phyloP scores from a whole-genome alignment of 2,888 invertebrate genomes.

The Plusia festucae region DNA sequence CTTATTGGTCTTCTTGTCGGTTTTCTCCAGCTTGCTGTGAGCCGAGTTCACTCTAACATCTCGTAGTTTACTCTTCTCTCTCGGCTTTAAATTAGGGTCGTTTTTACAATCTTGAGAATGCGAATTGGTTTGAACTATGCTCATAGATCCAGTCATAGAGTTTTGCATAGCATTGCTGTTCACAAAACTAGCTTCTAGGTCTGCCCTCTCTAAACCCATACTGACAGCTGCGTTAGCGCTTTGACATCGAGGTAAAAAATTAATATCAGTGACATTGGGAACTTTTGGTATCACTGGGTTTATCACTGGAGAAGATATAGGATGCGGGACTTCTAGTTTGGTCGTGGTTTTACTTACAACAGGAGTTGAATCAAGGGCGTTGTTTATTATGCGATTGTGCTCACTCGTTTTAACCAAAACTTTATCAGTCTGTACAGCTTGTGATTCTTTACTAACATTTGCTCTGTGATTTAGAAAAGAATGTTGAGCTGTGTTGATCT shows the following conservation, averaged over 20 bases:
- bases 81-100: slow-evolving; percentile 78
- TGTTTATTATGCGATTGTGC: slow-evolving; percentile 71
- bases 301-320: slow-evolving; percentile 85
- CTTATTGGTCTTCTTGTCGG: slow-evolving; percentile 78
- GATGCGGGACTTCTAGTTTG: slow-evolving; percentile 86
- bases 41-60: slow-evolving; percentile 87
- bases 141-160: slow-evolving; percentile 77
- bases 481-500: slow-evolving; percentile 79
- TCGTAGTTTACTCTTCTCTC: slow-evolving; percentile 84
- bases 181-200: slow-evolving; percentile 75
- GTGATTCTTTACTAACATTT: slow-evolving; percentile 79
- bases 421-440: slow-evolving; percentile 83
- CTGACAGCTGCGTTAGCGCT: slow-evolving; percentile 84
- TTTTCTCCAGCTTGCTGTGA: slow-evolving; percentile 84
- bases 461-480: slow-evolving; percentile 79
- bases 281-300: slow-evolving; percentile 85
- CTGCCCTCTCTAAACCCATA: slow-evolving; percentile 79
- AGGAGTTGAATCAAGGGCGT: slow-evolving; percentile 72
- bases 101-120: slow-evolving; percentile 78
- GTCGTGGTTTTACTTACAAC: slow-evolving; percentile 80
- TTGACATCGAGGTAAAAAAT: slow-evolving; percentile 85
- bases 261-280: slow-evolving; percentile 80
- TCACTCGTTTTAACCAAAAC: slow-evolving; percentile 75
- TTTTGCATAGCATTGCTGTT: slow-evolving; percentile 74
- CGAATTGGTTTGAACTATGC: slow-evolving; percentile 70